Base-by-base conservation (phyloP, 1,140 invertebrate species). In the Pararge aegeria region DNA sequence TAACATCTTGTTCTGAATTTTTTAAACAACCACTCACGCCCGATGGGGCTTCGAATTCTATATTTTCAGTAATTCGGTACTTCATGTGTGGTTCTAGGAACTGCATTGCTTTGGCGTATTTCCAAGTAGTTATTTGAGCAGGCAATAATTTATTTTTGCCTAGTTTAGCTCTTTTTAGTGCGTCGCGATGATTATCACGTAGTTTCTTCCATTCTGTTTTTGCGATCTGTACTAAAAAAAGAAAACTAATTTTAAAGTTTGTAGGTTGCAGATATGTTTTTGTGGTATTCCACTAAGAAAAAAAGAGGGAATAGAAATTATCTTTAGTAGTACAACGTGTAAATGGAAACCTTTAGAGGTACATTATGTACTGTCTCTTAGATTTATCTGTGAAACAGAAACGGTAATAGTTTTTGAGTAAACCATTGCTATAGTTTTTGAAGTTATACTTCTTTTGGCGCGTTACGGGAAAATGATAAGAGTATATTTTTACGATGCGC, bases 41-140 rank as follows among this genome's bases (percentile, higher is more conserved):
- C 4, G 66, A 30, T 4, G 66, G 59, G 4, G 77, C 61, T 30
- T 85, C 80, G 62, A 82, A 75, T 48, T 88, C 83, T 54, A 88
- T 85, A 48, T 83, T 79, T 55, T 88, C 85, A n/a, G 85, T 87
- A 27, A 88, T 85, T 20, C 85, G 71, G 52, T 88, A 87, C 54
- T 88, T 88, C 83, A 87, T 87, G 48, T 85, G 77, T 4, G 85
- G 83, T 55, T 88, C 85, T 4, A 88, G 73, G 46, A 88, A 88
- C 54, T 88, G 83, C 85, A 88, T 88, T 0, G 71, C 74, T 61
- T 87, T 88, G 30, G 85, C 85, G 42, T 88, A 88, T 38, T 88
- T 88, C 85, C 85, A 88, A 12, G 85, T 88, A 0, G 83, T 88
- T 12, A 88, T 83, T 69, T 88, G 83, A 16, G 85, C 83, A 2